Conservation (phyloP, 2,797 vertebrate species). For the Xyrichtys novacula region DNA sequence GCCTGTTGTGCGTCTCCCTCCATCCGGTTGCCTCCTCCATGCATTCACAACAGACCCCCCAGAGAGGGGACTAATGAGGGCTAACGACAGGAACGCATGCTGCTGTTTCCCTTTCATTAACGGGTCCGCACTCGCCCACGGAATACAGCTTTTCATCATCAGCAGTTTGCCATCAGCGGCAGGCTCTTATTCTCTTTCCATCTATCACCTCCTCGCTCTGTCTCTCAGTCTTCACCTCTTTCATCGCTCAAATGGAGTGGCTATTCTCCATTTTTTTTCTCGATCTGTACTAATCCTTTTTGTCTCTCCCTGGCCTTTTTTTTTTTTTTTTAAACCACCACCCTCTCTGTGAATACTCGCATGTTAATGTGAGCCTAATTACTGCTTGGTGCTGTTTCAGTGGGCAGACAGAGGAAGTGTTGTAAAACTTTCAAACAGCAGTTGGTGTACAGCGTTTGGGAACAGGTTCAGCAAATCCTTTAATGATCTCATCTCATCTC, state of each 20-base stretch:
- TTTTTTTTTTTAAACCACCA: conserved; percentile 9
- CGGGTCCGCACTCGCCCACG: conserved; percentile 36
- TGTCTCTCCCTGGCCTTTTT: conserved; percentile 12
- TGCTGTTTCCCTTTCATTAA: conserved; percentile 76
- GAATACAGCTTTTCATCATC: conserved; percentile 65
- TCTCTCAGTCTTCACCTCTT: conserved; percentile 47
- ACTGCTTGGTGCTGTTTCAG: conserved; percentile 48
- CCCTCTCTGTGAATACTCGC: conserved; percentile 48
- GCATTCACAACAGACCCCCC: conserved; percentile 50
- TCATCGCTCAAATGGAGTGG: conserved; percentile 50
- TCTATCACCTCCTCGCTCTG: conserved; percentile 46
- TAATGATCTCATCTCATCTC: no score
- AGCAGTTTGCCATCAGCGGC: conserved; percentile 34
- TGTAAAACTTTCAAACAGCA: neutral
- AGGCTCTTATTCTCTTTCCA: conserved; percentile 33
- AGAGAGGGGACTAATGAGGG: conserved; percentile 78
- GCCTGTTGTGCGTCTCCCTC: conserved; percentile 35
- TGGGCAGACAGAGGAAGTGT: conserved; percentile 37
- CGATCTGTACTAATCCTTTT: conserved; percentile 31
- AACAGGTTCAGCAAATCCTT: conserved; percentile 2
- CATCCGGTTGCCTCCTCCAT: conserved; percentile 33
- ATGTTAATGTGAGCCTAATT: conserved; percentile 66
- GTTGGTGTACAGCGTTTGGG: neutral
- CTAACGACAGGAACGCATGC: conserved; percentile 68
- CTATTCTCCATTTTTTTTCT: conserved; percentile 31